phyloP scores from a whole-genome alignment of 2,888 invertebrate species.

The Phengaris alcon region DNA sequence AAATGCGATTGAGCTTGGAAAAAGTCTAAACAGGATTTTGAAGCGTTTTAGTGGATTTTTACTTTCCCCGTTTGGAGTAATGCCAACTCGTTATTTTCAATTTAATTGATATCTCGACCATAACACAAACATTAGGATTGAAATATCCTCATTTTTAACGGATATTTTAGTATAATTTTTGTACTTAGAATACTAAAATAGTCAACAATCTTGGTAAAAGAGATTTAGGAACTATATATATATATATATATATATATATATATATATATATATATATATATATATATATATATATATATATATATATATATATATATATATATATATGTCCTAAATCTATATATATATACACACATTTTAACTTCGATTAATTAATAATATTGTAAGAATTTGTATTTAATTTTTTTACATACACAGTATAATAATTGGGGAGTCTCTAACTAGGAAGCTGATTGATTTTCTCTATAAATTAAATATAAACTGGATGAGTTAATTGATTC shows the following conservation, averaged over 20 bases:
- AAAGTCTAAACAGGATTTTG: constrained; percentile 70
- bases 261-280: too few relatives aligned
- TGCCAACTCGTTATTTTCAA: constrained; percentile 59
- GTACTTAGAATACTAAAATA: neutral
- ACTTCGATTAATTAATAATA: too few relatives aligned
- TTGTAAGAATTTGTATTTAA: too few relatives aligned
- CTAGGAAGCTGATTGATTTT: neutral
- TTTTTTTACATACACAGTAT: too few relatives aligned
- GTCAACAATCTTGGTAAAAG: neutral
- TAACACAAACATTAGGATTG: constrained; percentile 44
- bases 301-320: too few relatives aligned
- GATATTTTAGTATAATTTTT: constrained; percentile 18
- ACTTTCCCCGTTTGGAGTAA: constrained; percentile 65
- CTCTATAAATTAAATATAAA: neutral
- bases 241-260: too few relatives aligned
- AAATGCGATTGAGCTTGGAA: constrained; percentile 33
- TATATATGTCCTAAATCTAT: too few relatives aligned
- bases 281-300: too few relatives aligned
- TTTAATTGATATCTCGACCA: constrained; percentile 74
- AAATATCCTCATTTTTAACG: constrained; percentile 33
- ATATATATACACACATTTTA: too few relatives aligned
- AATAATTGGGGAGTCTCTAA: neutral
- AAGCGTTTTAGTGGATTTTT: constrained; percentile 68
- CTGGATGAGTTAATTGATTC: too few relatives aligned
- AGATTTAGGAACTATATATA: too few relatives aligned